phyloP scores from a whole-genome alignment of 2,113 vertebrate species.

The Salvelinus alpinus region DNA sequence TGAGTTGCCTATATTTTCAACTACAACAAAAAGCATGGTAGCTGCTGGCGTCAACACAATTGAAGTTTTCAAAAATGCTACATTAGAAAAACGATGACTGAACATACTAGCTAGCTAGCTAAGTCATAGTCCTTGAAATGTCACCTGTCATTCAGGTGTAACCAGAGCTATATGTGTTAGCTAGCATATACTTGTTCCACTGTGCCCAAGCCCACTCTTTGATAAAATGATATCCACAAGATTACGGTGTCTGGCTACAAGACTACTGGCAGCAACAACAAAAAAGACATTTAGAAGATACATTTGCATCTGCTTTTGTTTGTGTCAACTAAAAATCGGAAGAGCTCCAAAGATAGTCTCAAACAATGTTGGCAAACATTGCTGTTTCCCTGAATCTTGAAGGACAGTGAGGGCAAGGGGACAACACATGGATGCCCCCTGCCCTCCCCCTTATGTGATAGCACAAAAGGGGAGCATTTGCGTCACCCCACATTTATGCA shows the following conservation, averaged over 20 bases:
- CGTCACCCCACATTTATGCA: slow-evolving; percentile 52
- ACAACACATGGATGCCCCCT: slow-evolving; percentile 26
- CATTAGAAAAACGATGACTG: too few species aligned
- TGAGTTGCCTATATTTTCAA: too few species aligned
- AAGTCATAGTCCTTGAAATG: too few species aligned
- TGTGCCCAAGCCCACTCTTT: too few species aligned
- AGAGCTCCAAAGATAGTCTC: background rate
- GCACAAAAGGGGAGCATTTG: slow-evolving; percentile 38
- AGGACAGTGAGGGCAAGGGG: slow-evolving; percentile 10
- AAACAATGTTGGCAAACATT: background rate
- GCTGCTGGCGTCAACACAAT: too few species aligned
- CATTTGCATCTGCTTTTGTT: background rate
- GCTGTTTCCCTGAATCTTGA: slow-evolving; percentile 42
- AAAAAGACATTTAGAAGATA: background rate
- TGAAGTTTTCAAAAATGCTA: too few species aligned
- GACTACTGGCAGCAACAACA: too few species aligned
- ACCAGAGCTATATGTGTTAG: background rate
- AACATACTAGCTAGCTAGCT: too few species aligned
- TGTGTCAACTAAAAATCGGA: background rate
- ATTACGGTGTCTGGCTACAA: too few species aligned
- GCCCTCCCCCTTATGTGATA: slow-evolving; percentile 15
- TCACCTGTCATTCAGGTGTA: background rate
- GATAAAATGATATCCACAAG: too few species aligned
- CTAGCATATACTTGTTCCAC: too few species aligned
- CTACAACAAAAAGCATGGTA: too few species aligned